Conservation (phyloP, 2,888 invertebrate species). For the Drosophila neonasuta region DNA sequence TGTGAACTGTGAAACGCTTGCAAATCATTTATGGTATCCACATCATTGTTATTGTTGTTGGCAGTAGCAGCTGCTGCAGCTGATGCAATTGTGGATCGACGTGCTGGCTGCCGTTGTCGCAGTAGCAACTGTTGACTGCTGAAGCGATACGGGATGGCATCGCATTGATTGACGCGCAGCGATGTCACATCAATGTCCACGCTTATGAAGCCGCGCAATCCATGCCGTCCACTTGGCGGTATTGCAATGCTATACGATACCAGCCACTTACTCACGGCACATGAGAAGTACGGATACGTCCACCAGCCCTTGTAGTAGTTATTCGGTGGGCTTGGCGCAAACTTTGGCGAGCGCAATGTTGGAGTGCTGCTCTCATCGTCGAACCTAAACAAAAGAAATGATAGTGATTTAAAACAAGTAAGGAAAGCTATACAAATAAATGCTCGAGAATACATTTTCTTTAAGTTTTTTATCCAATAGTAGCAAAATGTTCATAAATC, state of each 20-base stretch:
- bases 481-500: too few species aligned
- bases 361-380: constrained; percentile 85
- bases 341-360: constrained; percentile 85
- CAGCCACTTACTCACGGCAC: constrained; percentile 90
- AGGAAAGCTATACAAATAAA: too few species aligned
- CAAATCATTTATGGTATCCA: constrained; percentile 84
- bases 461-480: too few species aligned
- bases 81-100: constrained; percentile 46
- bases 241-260: constrained; percentile 91
- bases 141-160: constrained; percentile 82
- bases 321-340: constrained; percentile 85
- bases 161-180: constrained; percentile 94
- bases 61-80: not conserved
- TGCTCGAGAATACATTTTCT: too few species aligned
- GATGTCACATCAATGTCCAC: constrained; percentile 91
- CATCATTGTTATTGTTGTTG: constrained; percentile 36
- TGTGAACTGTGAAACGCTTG: constrained; percentile 93
- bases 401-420: not conserved
- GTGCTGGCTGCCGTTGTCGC: constrained; percentile 55
- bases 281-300: constrained; percentile 95
- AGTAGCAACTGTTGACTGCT: constrained; percentile 56
- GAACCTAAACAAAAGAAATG: constrained; percentile 82
- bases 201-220: constrained; percentile 85
- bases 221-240: constrained; percentile 84
- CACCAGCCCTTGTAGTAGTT: constrained; percentile 89